phyloP scores from a whole-genome alignment of 1,140 invertebrate species.

The Nymphalis io region DNA sequence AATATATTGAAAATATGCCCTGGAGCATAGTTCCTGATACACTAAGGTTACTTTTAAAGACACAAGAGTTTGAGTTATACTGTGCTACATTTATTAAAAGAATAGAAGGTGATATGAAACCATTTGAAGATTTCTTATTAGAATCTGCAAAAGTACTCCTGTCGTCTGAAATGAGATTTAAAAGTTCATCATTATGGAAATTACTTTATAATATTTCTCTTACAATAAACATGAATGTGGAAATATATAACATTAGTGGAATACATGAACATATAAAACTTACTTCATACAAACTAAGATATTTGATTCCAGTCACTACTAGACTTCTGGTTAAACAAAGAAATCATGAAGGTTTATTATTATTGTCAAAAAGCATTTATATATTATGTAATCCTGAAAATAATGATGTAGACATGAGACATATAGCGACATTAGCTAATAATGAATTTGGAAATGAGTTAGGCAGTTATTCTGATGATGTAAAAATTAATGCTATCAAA shows the following conservation, averaged over 20 bases:
- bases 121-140: slow-evolving; percentile 39
- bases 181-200: slow-evolving; percentile 54
- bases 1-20: slow-evolving; percentile 42
- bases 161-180: slow-evolving; percentile 34
- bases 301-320: slow-evolving; percentile 63
- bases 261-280: slow-evolving; percentile 38
- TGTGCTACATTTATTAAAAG: slow-evolving; percentile 49
- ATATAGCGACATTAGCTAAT: slow-evolving; percentile 61
- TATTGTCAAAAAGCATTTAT: slow-evolving; percentile 52
- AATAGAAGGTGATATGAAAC: slow-evolving; percentile 37
- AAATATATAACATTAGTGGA: slow-evolving; percentile 27
- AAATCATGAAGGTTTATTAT: slow-evolving; percentile 40
- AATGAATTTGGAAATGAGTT: slow-evolving; percentile 63
- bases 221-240: slow-evolving; percentile 36
- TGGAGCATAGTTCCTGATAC: slow-evolving; percentile 48
- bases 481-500: slow-evolving; percentile 64
- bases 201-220: slow-evolving; percentile 60
- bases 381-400: slow-evolving; percentile 55
- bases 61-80: slow-evolving; percentile 53
- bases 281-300: slow-evolving; percentile 58
- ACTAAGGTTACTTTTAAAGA: slow-evolving; percentile 47
- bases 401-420: slow-evolving; percentile 66
- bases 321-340: slow-evolving; percentile 38
- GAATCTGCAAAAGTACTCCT: slow-evolving; percentile 48
- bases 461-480: slow-evolving; percentile 44